Evolutionary conservation across 1,140 invertebrate genomes (phyloP).

Genomic region (Lepidostoma basale): DNA sequence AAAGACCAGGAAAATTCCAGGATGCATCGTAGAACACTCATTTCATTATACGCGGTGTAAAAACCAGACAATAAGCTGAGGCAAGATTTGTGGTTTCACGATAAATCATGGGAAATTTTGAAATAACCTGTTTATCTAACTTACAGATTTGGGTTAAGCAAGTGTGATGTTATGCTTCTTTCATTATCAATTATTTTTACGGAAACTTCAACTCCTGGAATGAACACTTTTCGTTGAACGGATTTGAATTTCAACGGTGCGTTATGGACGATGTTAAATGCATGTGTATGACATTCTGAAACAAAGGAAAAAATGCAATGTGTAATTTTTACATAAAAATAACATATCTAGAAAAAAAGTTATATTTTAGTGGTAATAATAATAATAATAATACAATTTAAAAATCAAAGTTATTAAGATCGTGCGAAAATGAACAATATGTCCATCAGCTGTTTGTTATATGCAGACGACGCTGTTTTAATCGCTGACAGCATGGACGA

Average conservation of each 20-base stretch:
- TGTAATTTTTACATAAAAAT: not conserved
- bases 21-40: too few species aligned
- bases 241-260: constrained; percentile 74
- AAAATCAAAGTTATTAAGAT: too few species aligned
- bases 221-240: constrained; percentile 75
- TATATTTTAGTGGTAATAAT: not conserved
- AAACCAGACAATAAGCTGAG: too few species aligned
- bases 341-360: not conserved
- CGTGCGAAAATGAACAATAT: too few species aligned
- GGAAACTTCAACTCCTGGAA: constrained; percentile 73
- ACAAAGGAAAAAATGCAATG: constrained; percentile 17
- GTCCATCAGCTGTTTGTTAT: too few species aligned
- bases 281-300: constrained; percentile 52
- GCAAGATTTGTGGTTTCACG: too few species aligned
- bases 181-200: constrained; percentile 76
- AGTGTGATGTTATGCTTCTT: constrained; percentile 77
- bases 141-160: constrained; percentile 84
- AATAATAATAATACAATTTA: not conserved
- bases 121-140: too few species aligned
- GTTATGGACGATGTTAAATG: constrained; percentile 71
- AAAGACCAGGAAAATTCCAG: too few species aligned
- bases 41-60: too few species aligned
- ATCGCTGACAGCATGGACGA: too few species aligned
- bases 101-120: too few species aligned
- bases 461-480: too few species aligned